Conservation (phyloP, 2,888 invertebrate genomes). For the Calameuta pallipes region DNA sequence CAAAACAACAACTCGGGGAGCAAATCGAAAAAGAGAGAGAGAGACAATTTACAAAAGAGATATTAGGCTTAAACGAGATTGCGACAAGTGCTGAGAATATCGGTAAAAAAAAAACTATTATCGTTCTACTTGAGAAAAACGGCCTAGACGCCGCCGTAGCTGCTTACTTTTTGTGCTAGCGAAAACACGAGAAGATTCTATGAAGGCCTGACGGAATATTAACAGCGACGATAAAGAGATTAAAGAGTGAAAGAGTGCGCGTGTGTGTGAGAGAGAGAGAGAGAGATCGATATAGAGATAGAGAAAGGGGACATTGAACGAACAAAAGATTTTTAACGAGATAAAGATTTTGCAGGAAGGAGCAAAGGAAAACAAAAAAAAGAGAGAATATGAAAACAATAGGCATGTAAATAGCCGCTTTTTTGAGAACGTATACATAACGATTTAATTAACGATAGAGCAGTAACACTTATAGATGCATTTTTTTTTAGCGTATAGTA, state of each 20-base stretch:
- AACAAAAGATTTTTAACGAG: background rate
- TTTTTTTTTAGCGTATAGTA: conserved; percentile 48
- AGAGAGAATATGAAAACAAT: conserved; percentile 20
- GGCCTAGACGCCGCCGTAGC: background rate
- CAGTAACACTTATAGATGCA: conserved; percentile 29
- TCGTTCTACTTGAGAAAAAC: too few species aligned
- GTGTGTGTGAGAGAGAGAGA: background rate
- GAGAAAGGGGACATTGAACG: background rate
- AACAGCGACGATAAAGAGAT: background rate
- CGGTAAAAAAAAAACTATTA: too few species aligned
- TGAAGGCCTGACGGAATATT: background rate
- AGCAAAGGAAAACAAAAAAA: conserved; percentile 23
- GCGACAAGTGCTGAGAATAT: too few species aligned
- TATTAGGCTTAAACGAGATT: background rate
- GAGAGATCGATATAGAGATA: background rate
- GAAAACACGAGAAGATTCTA: background rate
- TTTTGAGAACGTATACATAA: conserved; percentile 32
- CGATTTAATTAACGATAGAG: conserved; percentile 23
- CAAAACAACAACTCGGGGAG: too few species aligned
- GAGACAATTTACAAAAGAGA: background rate
- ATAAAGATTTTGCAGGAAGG: background rate
- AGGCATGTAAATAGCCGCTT: conserved; percentile 49
- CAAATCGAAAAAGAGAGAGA: too few species aligned
- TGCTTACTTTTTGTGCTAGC: background rate
- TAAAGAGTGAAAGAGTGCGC: too few species aligned